A percentile compares a stretch with the other conserved stretches of the same genome.
These are phyloP conservation scores for Aspidapion aeneum DNA, from an alignment of 2,888 invertebrate species.

Conservation along the genomic window DNA sequence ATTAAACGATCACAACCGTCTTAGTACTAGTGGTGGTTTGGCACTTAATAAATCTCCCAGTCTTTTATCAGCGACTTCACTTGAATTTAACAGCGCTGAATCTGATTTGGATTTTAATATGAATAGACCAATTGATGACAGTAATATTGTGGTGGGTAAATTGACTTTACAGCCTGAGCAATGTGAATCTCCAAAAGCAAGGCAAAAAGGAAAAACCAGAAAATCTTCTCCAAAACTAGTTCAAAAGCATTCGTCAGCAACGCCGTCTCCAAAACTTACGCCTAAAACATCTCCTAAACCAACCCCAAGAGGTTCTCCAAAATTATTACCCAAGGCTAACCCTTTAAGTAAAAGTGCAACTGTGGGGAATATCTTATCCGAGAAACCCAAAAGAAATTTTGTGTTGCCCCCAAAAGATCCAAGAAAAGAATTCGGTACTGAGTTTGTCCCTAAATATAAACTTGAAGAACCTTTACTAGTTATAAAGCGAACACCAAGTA, in stretches of 20 bases:
- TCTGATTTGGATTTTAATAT: conserved; percentile 40
- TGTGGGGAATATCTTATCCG: conserved; percentile 24
- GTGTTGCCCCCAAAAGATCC: conserved; percentile 39
- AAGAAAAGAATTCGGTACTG: conserved; percentile 41
- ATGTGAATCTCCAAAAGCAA: neutral
- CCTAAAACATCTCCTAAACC: conserved; percentile 9
- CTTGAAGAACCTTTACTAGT: conserved; percentile 41
- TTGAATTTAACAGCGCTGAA: conserved; percentile 45
- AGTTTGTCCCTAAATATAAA: conserved; percentile 42
- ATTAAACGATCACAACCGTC: conserved; percentile 22
- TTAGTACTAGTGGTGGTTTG: conserved; percentile 17
- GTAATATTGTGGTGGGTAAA: conserved; percentile 31
- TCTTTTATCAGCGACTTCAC: conserved; percentile 39
- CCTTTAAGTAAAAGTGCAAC: conserved; percentile 35
- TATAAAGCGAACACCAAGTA: conserved; percentile 47
- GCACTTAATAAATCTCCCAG: conserved; percentile 37
- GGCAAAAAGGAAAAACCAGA: neutral
- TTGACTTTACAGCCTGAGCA: conserved; percentile 24
- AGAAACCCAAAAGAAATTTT: conserved; percentile 38
- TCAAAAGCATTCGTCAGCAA: neutral
- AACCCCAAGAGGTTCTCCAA: conserved; percentile 12
- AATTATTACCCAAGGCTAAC: conserved; percentile 15
- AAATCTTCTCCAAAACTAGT: neutral
- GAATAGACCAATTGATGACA: conserved; percentile 27
- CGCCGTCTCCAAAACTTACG: neutral